These are phyloP conservation scores for Chloromyia formosa DNA, from an alignment of 2,888 invertebrate species.

Conservation along the genomic window DNA sequence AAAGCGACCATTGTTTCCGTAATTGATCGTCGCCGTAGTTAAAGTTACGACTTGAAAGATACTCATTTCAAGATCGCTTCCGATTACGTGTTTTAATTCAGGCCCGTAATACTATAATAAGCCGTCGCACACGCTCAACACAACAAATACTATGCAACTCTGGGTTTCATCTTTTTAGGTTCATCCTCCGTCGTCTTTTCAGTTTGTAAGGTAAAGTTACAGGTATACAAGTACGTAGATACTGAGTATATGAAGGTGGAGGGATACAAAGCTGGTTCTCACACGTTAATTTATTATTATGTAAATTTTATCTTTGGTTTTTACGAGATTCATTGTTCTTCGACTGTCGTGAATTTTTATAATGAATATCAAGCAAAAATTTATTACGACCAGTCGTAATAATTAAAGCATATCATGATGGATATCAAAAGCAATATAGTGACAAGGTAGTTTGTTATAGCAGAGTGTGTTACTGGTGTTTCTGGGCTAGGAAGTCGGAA, in stretches of 20 bases:
- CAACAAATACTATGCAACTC: not conserved
- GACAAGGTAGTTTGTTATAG: no score
- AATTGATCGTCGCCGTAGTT: conserved; percentile 1
- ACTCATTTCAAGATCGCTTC: conserved; percentile 11
- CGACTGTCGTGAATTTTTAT: not conserved
- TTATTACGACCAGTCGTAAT: conserved; percentile 11
- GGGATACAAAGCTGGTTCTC: not conserved
- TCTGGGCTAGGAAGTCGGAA: no score
- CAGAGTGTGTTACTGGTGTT: no score
- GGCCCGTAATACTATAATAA: conserved; percentile 9
- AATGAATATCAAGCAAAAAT: not conserved
- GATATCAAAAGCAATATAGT: no score
- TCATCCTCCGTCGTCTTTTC: no score
- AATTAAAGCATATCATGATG: conserved; percentile 4
- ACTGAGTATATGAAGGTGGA: no score
- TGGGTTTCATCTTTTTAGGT: conserved; percentile 2
- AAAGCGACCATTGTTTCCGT: conserved; percentile 15
- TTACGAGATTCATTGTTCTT: conserved; percentile 23
- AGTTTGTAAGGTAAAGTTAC: no score
- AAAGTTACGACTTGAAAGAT: not conserved
- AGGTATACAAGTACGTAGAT: no score
- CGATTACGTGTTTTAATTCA: conserved; percentile 35
- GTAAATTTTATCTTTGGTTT: conserved; percentile 2
- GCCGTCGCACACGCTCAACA: not conserved
- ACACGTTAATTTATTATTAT: conserved; percentile 22